Evolutionary conservation across 2,888 invertebrate species (phyloP).

Genomic region (Metellina segmentata): DNA sequence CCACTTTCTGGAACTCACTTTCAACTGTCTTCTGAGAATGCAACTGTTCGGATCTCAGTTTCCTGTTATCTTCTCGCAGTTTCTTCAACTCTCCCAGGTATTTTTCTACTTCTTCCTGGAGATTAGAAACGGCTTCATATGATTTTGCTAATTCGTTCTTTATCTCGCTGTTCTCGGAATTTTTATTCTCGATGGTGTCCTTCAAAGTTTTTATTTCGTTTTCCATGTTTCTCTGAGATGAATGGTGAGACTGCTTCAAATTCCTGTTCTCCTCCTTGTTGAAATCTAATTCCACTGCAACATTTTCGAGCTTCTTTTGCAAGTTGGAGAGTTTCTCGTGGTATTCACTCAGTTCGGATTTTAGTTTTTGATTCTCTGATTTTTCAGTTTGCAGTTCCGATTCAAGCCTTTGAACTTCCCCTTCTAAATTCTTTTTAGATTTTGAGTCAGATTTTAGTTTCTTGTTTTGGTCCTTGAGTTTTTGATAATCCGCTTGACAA

Average conservation of each 20-base stretch:
- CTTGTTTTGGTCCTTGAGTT: slow-evolving; percentile 70
- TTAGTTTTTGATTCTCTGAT: slow-evolving; percentile 69
- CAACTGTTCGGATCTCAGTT: slow-evolving; percentile 58
- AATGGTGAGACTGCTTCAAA: slow-evolving; percentile 59
- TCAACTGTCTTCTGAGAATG: slow-evolving; percentile 72
- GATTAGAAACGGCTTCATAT: slow-evolving; percentile 67
- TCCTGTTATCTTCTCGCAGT: slow-evolving; percentile 86
- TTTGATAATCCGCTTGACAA: slow-evolving; percentile 62
- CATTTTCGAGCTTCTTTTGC: slow-evolving; percentile 71
- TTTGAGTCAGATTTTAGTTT: slow-evolving; percentile 68
- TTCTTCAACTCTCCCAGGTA: slow-evolving; percentile 85
- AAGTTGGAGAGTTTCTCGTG: slow-evolving; percentile 68
- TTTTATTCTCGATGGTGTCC: slow-evolving; percentile 57
- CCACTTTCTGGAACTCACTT: slow-evolving; percentile 65
- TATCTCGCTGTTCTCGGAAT: slow-evolving; percentile 63
- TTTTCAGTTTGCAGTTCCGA: slow-evolving; percentile 67
- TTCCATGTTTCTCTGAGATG: slow-evolving; percentile 68
- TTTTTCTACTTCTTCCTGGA: slow-evolving; percentile 68
- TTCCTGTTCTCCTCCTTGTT: slow-evolving; percentile 72
- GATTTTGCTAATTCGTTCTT: slow-evolving; percentile 71
- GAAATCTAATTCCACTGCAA: slow-evolving; percentile 70
- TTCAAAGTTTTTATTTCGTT: slow-evolving; percentile 67
- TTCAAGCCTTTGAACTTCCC: slow-evolving; percentile 69
- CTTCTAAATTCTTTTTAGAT: slow-evolving; percentile 69
- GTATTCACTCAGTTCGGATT: slow-evolving; percentile 72